A percentile compares a stretch with the other conserved stretches of the same genome.
phyloP scores from a whole-genome alignment of 2,113 vertebrate species.

The Channa argus region DNA sequence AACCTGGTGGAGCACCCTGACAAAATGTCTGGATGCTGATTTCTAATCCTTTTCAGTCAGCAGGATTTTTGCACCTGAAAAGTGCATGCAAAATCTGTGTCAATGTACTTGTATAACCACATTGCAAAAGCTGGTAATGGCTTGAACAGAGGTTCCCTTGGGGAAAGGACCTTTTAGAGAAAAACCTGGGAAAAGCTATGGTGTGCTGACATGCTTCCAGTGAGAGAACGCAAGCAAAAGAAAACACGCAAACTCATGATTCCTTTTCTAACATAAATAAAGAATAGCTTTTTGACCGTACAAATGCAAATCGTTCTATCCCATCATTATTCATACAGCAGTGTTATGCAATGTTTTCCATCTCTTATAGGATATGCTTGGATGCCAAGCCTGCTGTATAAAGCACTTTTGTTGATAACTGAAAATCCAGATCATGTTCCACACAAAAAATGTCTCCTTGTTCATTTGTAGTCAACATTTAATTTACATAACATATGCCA shows the following conservation, averaged over 20 bases:
- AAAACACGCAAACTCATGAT: slow-evolving; percentile 40
- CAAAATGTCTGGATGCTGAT: slow-evolving; percentile 43
- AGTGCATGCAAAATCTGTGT: slow-evolving; percentile 40
- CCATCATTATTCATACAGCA: slow-evolving; percentile 25
- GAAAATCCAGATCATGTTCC: slow-evolving; percentile 17
- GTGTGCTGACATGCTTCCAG: slow-evolving; percentile 31
- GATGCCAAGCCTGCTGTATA: slow-evolving; percentile 8
- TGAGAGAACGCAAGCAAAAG: slow-evolving; percentile 13
- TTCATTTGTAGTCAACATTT: slow-evolving; percentile 36
- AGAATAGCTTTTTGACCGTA: slow-evolving; percentile 15
- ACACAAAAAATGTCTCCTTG: slow-evolving; percentile 36
- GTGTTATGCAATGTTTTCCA: not conserved
- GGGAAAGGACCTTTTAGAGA: slow-evolving; percentile 53
- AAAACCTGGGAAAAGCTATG: slow-evolving; percentile 8
- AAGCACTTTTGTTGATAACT: slow-evolving; percentile 18
- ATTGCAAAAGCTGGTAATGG: slow-evolving; percentile 56
- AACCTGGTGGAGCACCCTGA: slow-evolving; percentile 29
- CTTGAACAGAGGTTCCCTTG: slow-evolving; percentile 60
- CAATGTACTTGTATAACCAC: slow-evolving; percentile 43
- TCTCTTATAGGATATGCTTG: slow-evolving; percentile 15
- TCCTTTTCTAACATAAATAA: slow-evolving; percentile 27
- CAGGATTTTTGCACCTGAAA: slow-evolving; percentile 55
- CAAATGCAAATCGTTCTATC: slow-evolving; percentile 10
- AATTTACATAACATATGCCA: slow-evolving; percentile 48
- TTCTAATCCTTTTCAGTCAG: slow-evolving; percentile 27